Evolutionary conservation across 2,888 invertebrate species (phyloP), one percentile per base, ranked within the genome.

Genomic region (Dicranocentrus wangi): DNA sequence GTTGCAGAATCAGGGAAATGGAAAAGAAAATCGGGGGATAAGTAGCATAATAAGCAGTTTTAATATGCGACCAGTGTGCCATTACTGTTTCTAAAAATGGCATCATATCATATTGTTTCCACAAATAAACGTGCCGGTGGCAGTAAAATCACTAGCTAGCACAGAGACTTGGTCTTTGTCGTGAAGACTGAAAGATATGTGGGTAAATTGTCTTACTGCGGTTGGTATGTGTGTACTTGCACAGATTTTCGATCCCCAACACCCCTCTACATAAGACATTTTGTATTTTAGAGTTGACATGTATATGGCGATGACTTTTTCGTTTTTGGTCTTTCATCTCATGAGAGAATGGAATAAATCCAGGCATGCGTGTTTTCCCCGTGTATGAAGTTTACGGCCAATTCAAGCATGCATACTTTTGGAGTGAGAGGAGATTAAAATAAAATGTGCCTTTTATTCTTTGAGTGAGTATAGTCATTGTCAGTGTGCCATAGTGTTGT

Each of bases 31-130:
- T n/a, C n/a, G 39, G 39, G 13, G 39, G 39, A 39, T 39, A 13
- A 13, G 13, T 8, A 39, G 39, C 5, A 39, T 39, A 13, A 39
- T 5, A 8, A 39, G 39, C 39, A 39, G 7, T 39, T 13, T 8
- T 63, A 53, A 47, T 69, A 77, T 28, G 51, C 47, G 60, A 69
- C 69, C 60, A 61, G 47, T 19, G 39, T 77, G 32, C 32, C 55
- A 51, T 69, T 60, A 69, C 61, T 79, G 80, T 51, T 72, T 72
- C 80, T 80, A 80, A 80, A 80, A 80, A 80, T 80, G 80, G 80
- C 72, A n/a, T n/a, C n/a, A n/a, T n/a, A 72, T 80, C 80, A 80
- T 80, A 80, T 80, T 80, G 80, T 80, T 73, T 80, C 80, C 72
- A 72, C 73, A 73, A 73, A 80, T 80, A 78, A 78, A 78, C 78